Evolutionary conservation across 2,888 invertebrate genomes (phyloP), one percentile per base, ranked within the genome.

Genomic region (Cecidostiba fungosa): DNA sequence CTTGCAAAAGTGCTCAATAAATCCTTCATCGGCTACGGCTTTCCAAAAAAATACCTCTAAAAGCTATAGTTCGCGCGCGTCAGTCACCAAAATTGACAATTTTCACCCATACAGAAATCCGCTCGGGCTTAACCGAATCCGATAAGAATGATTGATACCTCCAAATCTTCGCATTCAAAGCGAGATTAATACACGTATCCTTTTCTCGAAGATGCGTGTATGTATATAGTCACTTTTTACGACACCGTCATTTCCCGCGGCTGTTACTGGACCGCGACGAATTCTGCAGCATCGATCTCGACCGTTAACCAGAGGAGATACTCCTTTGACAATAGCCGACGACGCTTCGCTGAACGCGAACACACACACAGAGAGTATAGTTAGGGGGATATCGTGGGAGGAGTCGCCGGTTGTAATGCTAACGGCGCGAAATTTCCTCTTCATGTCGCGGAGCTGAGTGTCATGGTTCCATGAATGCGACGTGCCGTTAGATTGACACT

Each of bases 121-220:
- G 69, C 69, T 26, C 10, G 26, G 69, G 19, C 69, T 69, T 69
- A 32, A 12, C 32, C 69, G n/a, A 54, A 70, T 79, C 79, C 79
- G 79, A 79, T 79, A 70, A 79, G 79, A 1, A 47, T 70, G 79
- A 79, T 79, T 69, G 79, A 79, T 70, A 79, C n/a, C 70, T 70
- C 43, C 50, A 43, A 32, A 70, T 69, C 50, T 29, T n/a, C 8
- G 43, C 16, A 50, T 50, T 59, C 54, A 59, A 59, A 59, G 23
- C 54, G 23, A 59, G n/a, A n/a, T 19, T n/a, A n/a, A 16, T 29
- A 23, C 23, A 16, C 1, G 1, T 12, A 1, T 43, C 39, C 43
- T 8, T 16, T 6, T 39, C 69, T 39, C 47, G 29, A 78, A 78
- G 23, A 69, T 23, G 29, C 16, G 72, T n/a, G 23, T n/a, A n/a